These are phyloP conservation scores for Taurulus bubalis DNA, from an alignment of 2,113 vertebrate species.

Conservation along the genomic window DNA sequence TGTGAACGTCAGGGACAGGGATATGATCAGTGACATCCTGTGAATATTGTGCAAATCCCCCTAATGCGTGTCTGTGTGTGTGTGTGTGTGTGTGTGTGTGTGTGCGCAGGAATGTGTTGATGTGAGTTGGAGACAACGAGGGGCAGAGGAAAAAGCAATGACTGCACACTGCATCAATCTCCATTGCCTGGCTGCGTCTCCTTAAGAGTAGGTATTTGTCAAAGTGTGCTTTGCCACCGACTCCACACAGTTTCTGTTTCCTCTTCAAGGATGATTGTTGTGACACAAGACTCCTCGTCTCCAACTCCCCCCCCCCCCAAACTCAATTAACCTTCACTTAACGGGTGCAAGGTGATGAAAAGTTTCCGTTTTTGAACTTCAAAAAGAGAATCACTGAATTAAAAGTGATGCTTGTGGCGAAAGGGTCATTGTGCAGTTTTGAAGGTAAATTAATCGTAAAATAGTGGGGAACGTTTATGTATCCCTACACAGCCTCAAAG, in stretches of 20 bases:
- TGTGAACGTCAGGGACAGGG: background rate
- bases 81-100: background rate
- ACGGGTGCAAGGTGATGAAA: slow-evolving; percentile 26
- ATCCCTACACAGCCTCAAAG: slow-evolving; percentile 59
- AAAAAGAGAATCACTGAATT: slow-evolving; percentile 53
- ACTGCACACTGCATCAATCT: slow-evolving; percentile 49
- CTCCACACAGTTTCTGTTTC: slow-evolving; percentile 31
- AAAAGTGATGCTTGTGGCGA: slow-evolving; percentile 49
- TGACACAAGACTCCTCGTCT: slow-evolving; percentile 31
- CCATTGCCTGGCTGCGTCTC: slow-evolving; percentile 37
- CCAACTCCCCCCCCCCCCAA: slow-evolving; percentile 13
- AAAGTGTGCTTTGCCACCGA: background rate
- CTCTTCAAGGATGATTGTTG: slow-evolving; percentile 25
- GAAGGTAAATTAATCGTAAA: slow-evolving; percentile 67
- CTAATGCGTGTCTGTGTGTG: background rate
- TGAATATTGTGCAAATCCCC: slow-evolving; percentile 6
- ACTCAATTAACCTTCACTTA: slow-evolving; percentile 38
- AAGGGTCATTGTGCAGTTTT: slow-evolving; percentile 54
- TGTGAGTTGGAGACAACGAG: too few species aligned
- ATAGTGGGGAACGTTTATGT: slow-evolving; percentile 50
- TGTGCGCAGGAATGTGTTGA: background rate
- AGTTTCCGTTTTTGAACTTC: slow-evolving; percentile 45
- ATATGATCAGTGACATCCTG: slow-evolving; percentile 13
- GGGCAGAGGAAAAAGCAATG: slow-evolving; percentile 23
- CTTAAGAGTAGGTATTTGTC: slow-evolving; percentile 29